Evolutionary conservation across 2,888 invertebrate genomes (phyloP), one percentile per base, ranked within the genome.

Genomic region (Leptothorax acervorum): DNA sequence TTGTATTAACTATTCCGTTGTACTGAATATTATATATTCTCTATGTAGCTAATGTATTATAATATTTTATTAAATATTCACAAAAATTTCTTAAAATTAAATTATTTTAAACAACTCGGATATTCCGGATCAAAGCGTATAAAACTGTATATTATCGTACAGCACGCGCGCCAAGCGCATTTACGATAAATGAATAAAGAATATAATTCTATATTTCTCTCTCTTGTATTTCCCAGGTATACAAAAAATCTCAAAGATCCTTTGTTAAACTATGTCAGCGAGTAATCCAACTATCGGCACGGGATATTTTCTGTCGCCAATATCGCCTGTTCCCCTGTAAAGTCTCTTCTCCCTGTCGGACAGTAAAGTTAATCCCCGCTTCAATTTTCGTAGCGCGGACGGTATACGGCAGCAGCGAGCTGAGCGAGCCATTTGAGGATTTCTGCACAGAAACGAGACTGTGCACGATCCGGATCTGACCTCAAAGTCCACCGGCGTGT

Each of bases 341-440:
- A 84, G 63, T 63, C 81, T 82, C 73, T 78, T 88, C n/a, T 79
- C 76, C 68, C 70, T 71, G 62, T 48, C 23, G 79, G 53, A 65
- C 57, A 83, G 83, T 83, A 76, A 85, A 90, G 83, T 86, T 86
- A 88, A 88, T 90, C 85, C 85, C 35, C 48, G 81, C 76, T 84
- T 85, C 90, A 86, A 87, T 89, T 85, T 68, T 87, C 86, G 66
- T 79, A 71, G 73, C 86, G 76, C 81, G 68, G 62, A 45, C 51
- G 60, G 75, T 75, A 15, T 45, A 82, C 57, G 79, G 28, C 55
- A 12, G 53, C 42, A 9, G 15, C 15, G 15, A 1, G 8, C 42
- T 2, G 35, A 53, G 65, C 65, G 53, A 65, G 65, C 65, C 82
- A 51, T 68, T 55, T 9, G 81, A 68, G 83, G 63, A 74, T 79